phyloP scores from a whole-genome alignment of 2,888 invertebrate genomes.

The Calephelis perditalis region DNA sequence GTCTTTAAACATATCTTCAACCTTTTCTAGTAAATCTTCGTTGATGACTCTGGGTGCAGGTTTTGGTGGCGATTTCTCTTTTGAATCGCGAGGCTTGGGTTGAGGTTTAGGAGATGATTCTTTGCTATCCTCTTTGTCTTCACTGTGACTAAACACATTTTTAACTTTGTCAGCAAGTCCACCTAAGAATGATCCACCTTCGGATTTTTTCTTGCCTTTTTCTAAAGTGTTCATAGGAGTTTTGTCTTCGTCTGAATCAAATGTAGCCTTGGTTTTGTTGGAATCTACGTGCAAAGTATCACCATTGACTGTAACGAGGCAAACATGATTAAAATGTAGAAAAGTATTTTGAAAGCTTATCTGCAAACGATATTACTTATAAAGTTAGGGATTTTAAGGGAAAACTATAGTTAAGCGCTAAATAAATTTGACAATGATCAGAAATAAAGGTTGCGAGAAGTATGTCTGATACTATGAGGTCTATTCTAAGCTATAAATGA shows the following conservation, averaged over 20 bases:
- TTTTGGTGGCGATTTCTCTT: conserved; percentile 60
- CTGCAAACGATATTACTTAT: not conserved
- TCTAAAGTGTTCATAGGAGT: conserved; percentile 75
- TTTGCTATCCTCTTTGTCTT: conserved; percentile 55
- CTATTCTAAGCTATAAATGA: conserved; percentile 9
- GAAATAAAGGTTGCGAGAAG: not conserved
- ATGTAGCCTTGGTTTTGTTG: conserved; percentile 74
- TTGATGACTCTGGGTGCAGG: conserved; percentile 65
- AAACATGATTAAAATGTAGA: conserved; percentile 17
- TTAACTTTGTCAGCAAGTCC: conserved; percentile 63
- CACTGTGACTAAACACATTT: conserved; percentile 62
- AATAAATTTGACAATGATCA: conserved; percentile 8
- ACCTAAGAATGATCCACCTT: conserved; percentile 59
- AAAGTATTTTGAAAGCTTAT: conserved; percentile 7
- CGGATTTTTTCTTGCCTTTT: conserved; percentile 68
- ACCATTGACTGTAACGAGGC: conserved; percentile 57
- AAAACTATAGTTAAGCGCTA: conserved; percentile 3
- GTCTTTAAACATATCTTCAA: conserved; percentile 74
- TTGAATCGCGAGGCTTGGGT: conserved; percentile 47
- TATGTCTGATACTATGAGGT: conserved; percentile 5
- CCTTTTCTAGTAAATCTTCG: conserved; percentile 67
- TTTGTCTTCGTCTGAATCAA: conserved; percentile 76
- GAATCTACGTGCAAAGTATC: conserved; percentile 65
- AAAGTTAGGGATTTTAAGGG: not conserved
- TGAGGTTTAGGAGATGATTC: conserved; percentile 53